These are phyloP conservation scores for Acanthisitta chloris DNA, from an alignment of 2,113 vertebrate species.

Conservation along the genomic window DNA sequence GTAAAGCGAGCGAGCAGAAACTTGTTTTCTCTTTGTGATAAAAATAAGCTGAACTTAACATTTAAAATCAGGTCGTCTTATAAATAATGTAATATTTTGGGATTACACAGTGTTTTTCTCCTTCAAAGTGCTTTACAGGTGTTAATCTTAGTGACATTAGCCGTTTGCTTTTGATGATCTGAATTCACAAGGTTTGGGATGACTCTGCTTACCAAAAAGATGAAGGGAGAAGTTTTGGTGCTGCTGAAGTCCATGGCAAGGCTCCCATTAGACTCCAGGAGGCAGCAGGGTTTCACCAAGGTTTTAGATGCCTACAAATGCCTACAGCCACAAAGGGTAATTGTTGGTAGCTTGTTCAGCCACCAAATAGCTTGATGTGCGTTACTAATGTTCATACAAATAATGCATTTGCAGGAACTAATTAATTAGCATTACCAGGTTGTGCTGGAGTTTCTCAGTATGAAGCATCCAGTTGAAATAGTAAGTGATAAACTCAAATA, in stretches of 20 bases:
- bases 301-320: background rate
- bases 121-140: conserved; percentile 44
- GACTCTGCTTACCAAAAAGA: background rate
- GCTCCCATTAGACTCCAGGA: conserved; percentile 43
- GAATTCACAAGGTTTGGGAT: background rate
- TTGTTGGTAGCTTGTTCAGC: background rate
- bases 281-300: conserved; percentile 44
- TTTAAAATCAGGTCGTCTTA: conserved; percentile 58
- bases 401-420: background rate
- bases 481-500: background rate
- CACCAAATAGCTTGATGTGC: background rate
- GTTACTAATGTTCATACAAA: background rate
- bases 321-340: background rate
- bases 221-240: background rate
- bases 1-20: conserved; percentile 45
- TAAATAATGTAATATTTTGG: conserved; percentile 56
- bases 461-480: background rate
- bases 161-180: background rate
- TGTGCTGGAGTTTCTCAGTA: background rate
- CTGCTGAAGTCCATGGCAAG: background rate
- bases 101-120: conserved; percentile 9
- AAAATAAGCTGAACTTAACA: conserved; percentile 53
- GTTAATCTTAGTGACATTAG: conserved; percentile 33
- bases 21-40: conserved; percentile 66
- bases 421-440: background rate